Percentiles rank a stretch among this genome's conserved stretches.
phyloP scores from a whole-genome alignment of 1,140 invertebrate genomes.

The Drosophila varians region DNA sequence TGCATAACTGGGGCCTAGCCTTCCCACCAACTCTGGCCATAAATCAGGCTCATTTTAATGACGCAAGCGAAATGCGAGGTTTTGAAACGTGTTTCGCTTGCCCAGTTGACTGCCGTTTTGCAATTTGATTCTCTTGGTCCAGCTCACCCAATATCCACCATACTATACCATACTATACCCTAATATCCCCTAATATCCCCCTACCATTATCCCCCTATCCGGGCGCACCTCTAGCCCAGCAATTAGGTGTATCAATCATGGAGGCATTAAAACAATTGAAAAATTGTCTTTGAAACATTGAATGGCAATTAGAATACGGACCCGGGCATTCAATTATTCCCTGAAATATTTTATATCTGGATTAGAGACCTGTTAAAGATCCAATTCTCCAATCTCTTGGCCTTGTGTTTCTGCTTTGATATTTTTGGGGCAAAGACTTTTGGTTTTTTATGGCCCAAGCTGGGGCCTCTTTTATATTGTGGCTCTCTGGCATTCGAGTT shows the following conservation, averaged over 20 bases:
- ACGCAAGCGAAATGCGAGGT: slow-evolving; percentile 75
- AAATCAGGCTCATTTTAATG: slow-evolving; percentile 82
- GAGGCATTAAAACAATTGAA: slow-evolving; percentile 78
- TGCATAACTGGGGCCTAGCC: slow-evolving; percentile 18
- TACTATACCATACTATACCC: neutral
- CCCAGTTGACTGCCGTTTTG: slow-evolving; percentile 48
- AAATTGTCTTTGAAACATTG: slow-evolving; percentile 77
- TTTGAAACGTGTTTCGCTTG: slow-evolving; percentile 73
- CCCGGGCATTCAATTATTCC: slow-evolving; percentile 30
- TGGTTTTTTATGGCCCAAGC: no score
- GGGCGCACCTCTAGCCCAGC: slow-evolving; percentile 45
- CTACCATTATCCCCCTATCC: no score
- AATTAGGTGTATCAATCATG: slow-evolving; percentile 79
- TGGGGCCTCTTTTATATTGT: neutral
- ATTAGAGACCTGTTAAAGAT: neutral
- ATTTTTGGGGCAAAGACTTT: neutral
- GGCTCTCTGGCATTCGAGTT: neutral
- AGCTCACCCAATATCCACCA: slow-evolving; percentile 12
- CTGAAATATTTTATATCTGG: neutral
- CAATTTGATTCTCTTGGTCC: slow-evolving; percentile 54
- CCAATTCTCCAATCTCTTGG: neutral
- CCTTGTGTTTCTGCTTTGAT: neutral
- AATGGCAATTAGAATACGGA: slow-evolving; percentile 70
- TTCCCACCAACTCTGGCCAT: slow-evolving; percentile 42
- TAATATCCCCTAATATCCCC: no score